phyloP scores from a whole-genome alignment of 2,113 vertebrate genomes.

The Otocyon megalotis region DNA sequence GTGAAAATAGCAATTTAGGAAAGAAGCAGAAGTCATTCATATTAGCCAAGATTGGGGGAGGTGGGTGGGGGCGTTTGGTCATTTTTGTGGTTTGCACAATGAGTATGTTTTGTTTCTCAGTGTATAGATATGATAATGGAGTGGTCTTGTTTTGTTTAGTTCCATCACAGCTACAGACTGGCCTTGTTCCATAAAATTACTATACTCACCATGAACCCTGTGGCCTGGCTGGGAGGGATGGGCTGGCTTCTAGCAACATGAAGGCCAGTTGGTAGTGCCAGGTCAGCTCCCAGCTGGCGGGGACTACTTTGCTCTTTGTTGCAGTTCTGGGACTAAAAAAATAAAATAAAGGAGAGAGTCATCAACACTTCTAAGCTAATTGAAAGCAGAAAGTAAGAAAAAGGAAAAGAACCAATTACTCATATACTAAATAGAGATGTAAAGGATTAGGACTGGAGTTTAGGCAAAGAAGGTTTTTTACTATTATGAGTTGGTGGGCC shows the following conservation, averaged over 20 bases:
- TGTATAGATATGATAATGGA: not conserved
- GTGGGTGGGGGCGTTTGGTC: not conserved
- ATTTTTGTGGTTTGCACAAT: not conserved
- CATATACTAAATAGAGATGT: not conserved
- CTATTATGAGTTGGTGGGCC: not conserved
- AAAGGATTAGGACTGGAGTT: not conserved
- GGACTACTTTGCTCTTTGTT: not conserved
- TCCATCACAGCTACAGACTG: not conserved
- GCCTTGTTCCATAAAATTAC: not conserved
- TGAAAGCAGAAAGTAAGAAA: not conserved
- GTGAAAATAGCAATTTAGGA: not conserved
- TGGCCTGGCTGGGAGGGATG: not conserved
- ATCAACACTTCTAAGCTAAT: not conserved
- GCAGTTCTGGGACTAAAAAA: not conserved
- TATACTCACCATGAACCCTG: not conserved
- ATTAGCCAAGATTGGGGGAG: not conserved
- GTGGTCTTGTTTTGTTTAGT: not conserved
- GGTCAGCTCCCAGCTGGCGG: not conserved
- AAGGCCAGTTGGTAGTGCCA: too few species aligned
- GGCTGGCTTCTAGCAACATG: not conserved
- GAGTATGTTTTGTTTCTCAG: not conserved
- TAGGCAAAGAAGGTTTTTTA: not conserved
- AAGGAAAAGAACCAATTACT: not conserved
- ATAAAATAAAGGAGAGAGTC: not conserved
- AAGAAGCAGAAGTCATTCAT: not conserved